Evolutionary conservation across 2,888 invertebrate species (phyloP), one percentile per base, ranked within the genome.

Genomic region (Scaptomyza parva): DNA sequence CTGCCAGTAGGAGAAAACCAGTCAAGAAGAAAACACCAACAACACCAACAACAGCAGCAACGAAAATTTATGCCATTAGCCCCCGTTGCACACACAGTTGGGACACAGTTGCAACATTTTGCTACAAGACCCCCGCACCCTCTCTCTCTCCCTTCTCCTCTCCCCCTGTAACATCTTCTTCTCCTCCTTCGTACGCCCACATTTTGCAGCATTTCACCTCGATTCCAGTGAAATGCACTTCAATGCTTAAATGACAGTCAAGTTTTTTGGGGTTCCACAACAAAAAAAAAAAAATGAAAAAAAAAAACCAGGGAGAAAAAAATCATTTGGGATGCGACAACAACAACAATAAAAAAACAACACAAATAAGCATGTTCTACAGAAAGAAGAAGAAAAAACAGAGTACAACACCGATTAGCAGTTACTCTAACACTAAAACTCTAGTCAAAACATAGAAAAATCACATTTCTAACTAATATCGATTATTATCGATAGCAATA

Each of bases 171-270:
- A n/a, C n/a, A n/a, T n/a, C n/a, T n/a, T n/a, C n/a, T n/a, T n/a
- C 0, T 0, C n/a, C n/a, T 4, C 4, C n/a, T 18, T n/a, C n/a
- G n/a, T n/a, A 14, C 12, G 11, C 9, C 47, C 33, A 39, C 20
- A 33, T n/a, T 12, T 20, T 39, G 20, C 47, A 47, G 12, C 28
- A n/a, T n/a, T 8, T 43, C 33, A 33, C 17, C 54, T 58, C 47
- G 40, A 30, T 70, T 62, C 55, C 57, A 63, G 57, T 44, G 57
- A 73, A 70, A 76, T 76, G 76, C 76, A 77, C 77, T 76, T 76
- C 76, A 76, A 73, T 76, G 73, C 77, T 64, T 53, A 76, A 76
- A 76, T 76, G 76, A 76, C 77, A 76, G 70, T 70, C 73, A 54
- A 60, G 47, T 72, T 71, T 71, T 70, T 69, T 72, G 74, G 52